Conservation (phyloP, 2,797 vertebrate species). For the Poeciliopsis turneri region DNA sequence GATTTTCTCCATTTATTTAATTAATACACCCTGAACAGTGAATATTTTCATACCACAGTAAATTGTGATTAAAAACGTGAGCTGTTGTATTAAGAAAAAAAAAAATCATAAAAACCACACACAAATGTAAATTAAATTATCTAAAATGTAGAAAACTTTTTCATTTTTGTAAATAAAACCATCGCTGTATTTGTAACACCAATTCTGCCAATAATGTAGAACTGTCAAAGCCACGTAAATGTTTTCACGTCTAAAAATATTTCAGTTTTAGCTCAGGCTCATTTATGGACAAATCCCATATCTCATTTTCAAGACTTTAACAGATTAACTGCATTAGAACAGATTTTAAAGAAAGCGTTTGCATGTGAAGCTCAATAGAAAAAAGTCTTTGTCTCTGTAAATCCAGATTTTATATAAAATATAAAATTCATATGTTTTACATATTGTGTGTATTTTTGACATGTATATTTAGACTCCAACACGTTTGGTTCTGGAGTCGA, state of each 20-base stretch:
- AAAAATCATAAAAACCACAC: no score
- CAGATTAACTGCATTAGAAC: background rate
- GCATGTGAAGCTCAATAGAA: background rate
- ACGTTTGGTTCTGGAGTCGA: slow-evolving; percentile 8
- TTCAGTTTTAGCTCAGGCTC: background rate
- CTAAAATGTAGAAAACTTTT: background rate
- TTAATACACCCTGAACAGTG: background rate
- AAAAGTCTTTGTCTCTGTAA: background rate
- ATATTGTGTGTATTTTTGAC: background rate
- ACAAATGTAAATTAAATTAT: background rate
- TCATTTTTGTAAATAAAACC: background rate
- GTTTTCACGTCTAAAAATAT: background rate
- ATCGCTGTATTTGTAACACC: background rate
- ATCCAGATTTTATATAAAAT: background rate
- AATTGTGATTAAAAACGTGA: background rate
- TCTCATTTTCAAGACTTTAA: background rate
- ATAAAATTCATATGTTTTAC: background rate
- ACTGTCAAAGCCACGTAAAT: background rate
- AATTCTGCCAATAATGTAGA: background rate
- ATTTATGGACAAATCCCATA: background rate
- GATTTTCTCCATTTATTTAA: background rate
- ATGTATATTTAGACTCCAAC: background rate
- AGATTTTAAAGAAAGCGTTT: background rate
- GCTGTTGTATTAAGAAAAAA: background rate
- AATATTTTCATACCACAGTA: background rate